Evolutionary conservation across 2,888 invertebrate genomes (phyloP).

Genomic region (Cantharis rustica): DNA sequence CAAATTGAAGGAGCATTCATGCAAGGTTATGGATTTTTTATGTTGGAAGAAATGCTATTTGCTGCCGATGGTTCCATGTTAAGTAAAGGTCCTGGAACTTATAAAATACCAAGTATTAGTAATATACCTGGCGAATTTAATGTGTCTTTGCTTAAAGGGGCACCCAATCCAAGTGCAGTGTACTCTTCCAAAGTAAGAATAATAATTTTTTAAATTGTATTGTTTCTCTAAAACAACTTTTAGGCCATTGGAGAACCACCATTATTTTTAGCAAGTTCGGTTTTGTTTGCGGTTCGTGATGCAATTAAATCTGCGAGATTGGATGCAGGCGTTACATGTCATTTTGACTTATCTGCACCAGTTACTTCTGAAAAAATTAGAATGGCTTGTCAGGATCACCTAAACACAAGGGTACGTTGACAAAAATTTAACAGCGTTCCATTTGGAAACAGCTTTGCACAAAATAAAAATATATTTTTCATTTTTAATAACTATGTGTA

Average conservation of each 20-base stretch:
- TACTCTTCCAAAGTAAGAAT: slow-evolving; percentile 87
- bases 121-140: slow-evolving; percentile 93
- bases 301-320: slow-evolving; percentile 80
- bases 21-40: slow-evolving; percentile 93
- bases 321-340: slow-evolving; percentile 65
- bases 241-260: slow-evolving; percentile 97
- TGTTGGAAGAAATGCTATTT: slow-evolving; percentile 86
- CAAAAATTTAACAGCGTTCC: background rate
- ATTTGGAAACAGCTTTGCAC: background rate
- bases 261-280: slow-evolving; percentile 82
- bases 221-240: background rate
- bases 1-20: slow-evolving; percentile 95
- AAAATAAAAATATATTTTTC: too few relatives aligned
- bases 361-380: slow-evolving; percentile 88
- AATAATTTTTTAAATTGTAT: background rate
- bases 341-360: slow-evolving; percentile 78
- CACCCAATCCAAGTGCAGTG: slow-evolving; percentile 87
- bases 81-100: slow-evolving; percentile 90
- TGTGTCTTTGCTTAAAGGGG: slow-evolving; percentile 87
- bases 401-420: slow-evolving; percentile 71
- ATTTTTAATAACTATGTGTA: background rate
- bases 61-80: slow-evolving; percentile 81
- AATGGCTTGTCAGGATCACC: slow-evolving; percentile 85
- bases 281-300: slow-evolving; percentile 87
- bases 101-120: slow-evolving; percentile 91